A percentile compares a stretch with the other conserved stretches of the same genome.
Conservation (phyloP, 2,797 vertebrate genomes). For the Centroberyx gerrardi region DNA sequence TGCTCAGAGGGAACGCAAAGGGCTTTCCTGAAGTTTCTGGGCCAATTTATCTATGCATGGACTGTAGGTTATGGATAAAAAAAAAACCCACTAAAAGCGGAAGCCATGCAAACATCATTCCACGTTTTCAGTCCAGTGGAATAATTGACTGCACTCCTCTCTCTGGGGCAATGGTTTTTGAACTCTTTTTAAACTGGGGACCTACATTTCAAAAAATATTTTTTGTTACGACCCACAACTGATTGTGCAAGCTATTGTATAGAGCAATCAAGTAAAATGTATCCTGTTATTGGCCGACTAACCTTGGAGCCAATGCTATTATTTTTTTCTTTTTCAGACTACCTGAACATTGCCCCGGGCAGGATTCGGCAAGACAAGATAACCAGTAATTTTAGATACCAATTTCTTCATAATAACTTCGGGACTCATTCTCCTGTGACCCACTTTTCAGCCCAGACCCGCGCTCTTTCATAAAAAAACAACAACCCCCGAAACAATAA, state of each 20-base stretch:
- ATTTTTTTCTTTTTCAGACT: slow-evolving; percentile 2
- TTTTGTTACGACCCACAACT: slow-evolving; percentile 41
- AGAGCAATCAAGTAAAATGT: slow-evolving; percentile 45
- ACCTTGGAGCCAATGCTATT: neutral
- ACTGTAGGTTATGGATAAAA: neutral
- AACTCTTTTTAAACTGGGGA: slow-evolving; percentile 24
- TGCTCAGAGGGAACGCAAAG: no score
- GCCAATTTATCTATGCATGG: no score
- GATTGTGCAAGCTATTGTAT: neutral
- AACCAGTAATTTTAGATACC: slow-evolving; percentile 32
- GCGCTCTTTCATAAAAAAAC: slow-evolving; percentile 22
- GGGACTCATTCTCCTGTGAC: neutral
- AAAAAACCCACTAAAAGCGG: neutral
- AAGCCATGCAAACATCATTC: neutral
- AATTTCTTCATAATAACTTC: slow-evolving; percentile 36
- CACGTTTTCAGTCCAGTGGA: neutral
- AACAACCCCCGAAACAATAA: neutral
- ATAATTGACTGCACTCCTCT: neutral
- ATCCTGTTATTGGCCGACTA: slow-evolving; percentile 8
- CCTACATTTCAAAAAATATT: slow-evolving; percentile 27
- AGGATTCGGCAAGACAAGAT: slow-evolving; percentile 11
- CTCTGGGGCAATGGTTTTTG: neutral
- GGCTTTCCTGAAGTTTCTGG: no score
- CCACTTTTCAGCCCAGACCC: slow-evolving; percentile 27
- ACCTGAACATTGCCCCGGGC: slow-evolving; percentile 3